Evolutionary conservation across 1,140 invertebrate species (phyloP).

Genomic region (Microplitis demolitor): DNA sequence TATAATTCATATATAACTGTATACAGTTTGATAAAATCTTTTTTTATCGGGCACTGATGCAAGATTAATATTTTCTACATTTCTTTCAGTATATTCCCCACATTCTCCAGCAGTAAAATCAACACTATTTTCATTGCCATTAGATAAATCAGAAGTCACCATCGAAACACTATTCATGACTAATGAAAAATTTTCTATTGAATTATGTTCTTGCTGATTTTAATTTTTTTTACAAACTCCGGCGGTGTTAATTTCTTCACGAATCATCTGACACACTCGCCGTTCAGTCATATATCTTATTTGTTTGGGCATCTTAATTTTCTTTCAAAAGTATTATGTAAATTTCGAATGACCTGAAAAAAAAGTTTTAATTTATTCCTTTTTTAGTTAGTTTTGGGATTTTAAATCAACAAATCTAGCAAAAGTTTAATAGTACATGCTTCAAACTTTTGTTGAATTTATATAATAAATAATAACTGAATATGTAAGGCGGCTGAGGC

Average conservation of each 20-base stretch:
- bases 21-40: no score
- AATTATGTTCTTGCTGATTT: background rate
- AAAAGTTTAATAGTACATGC: background rate
- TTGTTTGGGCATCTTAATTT: background rate
- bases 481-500: no score
- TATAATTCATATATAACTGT: no score
- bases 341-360: background rate
- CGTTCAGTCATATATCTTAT: background rate
- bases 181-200: background rate
- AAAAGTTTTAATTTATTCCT: background rate
- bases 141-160: background rate
- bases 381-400: background rate
- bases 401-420: background rate
- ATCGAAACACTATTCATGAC: background rate
- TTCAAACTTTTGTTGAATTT: background rate
- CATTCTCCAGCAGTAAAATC: background rate
- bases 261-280: slow-evolving; percentile 8
- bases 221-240: no score
- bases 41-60: no score
- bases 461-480: background rate
- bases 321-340: background rate
- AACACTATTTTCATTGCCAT: background rate
- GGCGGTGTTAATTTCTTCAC: background rate
- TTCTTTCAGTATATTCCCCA: background rate
- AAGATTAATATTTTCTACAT: background rate